Base-by-base conservation (phyloP, 2,888 invertebrate genomes). In the Euplexia lucipara region DNA sequence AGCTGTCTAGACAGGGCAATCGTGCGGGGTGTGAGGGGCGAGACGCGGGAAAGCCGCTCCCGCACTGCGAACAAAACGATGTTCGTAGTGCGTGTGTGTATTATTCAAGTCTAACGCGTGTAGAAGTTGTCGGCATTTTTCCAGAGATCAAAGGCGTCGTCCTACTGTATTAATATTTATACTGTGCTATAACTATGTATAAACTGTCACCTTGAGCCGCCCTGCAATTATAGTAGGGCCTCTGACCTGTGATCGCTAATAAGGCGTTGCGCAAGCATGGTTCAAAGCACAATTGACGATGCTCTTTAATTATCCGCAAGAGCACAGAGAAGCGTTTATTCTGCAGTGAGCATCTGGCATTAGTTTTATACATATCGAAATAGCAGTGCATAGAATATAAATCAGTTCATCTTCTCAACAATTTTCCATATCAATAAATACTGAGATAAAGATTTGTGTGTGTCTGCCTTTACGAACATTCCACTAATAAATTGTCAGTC, bases 401-500 rank as follows among this genome's bases (percentile, higher is more conserved):
- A 18, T 20, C 49, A 14, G 48, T 64, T 42, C 18, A 45, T 44
- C 8, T 35, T 34, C 37, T 34, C 8, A 18, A 32, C 26, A 14
- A 45, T 34, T n/a, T 32, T 30, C 7, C 45, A 42, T 16, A 68
- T 9, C 41, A 68, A 66, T 69, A 45, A 49, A 70, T 26, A 18
- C 30, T 35, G 10, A 16, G 34, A 30, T 39, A 41, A 48, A 39
- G 12, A 35, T 22, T 32, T 4, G 12, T 69, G 18, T 16, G 10
- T 4, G 18, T n/a, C 20, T 18, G 32, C 7, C 12, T 39, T 34
- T 49, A 30, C 14, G 26, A 26, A 53, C 37, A 70, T 52, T 41
- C 51, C 56, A 42, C 12, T 0, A 3, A 22, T 49, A 51, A 10
- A 16, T 53, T 66, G 67, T 67, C 75, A 74, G 52, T 26, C 34